Conservation (phyloP, 2,888 invertebrate species). For the Hedychridium roseum region DNA sequence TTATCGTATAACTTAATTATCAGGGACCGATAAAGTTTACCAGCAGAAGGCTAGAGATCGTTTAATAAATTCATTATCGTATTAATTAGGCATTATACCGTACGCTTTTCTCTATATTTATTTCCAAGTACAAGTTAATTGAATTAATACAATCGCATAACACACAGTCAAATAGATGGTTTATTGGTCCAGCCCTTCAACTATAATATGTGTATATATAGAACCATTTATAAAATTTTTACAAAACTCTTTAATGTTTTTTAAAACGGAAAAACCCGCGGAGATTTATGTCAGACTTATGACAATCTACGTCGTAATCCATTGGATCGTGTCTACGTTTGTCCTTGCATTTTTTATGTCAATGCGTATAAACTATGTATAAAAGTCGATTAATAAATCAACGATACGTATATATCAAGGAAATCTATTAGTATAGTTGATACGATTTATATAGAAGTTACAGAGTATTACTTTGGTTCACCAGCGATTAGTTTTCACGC, state of each 20-base stretch:
- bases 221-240: conserved; percentile 45
- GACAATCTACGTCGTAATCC: neutral
- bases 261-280: conserved; percentile 26
- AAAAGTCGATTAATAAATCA: neutral
- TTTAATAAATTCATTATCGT: too few species aligned
- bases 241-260: conserved; percentile 42
- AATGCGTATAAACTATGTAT: neutral
- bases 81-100: too few species aligned
- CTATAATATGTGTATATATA: too few species aligned
- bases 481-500: too few species aligned
- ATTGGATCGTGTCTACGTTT: neutral
- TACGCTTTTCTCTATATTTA: too few species aligned
- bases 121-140: too few species aligned
- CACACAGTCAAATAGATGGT: conserved; percentile 40
- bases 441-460: too few species aligned
- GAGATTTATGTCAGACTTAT: neutral
- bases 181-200: conserved; percentile 45
- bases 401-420: neutral
- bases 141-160: too few species aligned
- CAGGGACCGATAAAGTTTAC: too few species aligned
- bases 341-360: neutral
- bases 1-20: too few species aligned
- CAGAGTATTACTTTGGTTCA: too few species aligned
- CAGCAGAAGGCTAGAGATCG: too few species aligned
- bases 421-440: neutral